Evolutionary conservation across 2,113 vertebrate genomes (phyloP).

Genomic region (Gobio gobio): DNA sequence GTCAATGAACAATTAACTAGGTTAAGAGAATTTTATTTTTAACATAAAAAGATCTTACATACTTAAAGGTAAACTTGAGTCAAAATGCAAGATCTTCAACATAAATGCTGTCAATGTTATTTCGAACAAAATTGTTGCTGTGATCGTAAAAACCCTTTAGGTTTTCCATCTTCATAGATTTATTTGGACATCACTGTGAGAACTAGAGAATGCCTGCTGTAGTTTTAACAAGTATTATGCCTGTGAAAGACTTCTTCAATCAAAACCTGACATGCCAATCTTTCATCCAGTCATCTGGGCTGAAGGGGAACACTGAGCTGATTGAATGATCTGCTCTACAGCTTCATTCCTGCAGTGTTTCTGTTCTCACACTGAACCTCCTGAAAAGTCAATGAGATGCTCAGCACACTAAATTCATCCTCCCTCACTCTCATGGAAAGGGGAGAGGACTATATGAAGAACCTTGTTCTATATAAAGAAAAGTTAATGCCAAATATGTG

Average conservation of each 20-base stretch:
- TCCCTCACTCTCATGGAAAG: background rate
- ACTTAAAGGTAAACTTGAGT: background rate
- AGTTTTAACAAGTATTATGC: constrained; percentile 20
- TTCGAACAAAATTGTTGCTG: background rate
- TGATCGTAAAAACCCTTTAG: background rate
- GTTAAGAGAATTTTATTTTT: too few species aligned
- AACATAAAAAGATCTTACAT: too few species aligned
- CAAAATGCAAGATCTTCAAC: background rate
- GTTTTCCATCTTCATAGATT: background rate
- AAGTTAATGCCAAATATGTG: background rate
- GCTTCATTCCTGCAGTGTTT: background rate
- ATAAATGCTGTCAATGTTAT: background rate
- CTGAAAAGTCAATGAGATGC: constrained; percentile 19
- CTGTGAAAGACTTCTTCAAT: constrained; percentile 37
- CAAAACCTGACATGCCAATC: constrained; percentile 38
- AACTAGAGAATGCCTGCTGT: background rate
- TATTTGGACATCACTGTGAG: background rate
- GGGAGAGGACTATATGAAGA: background rate
- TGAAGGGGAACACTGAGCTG: constrained; percentile 33
- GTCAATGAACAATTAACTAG: too few species aligned
- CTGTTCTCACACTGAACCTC: constrained; percentile 2
- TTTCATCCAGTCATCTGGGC: constrained; percentile 20
- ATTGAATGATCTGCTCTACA: constrained; percentile 42
- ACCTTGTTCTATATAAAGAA: background rate
- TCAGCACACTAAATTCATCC: constrained; percentile 31